Base-by-base conservation (phyloP, 2,113 vertebrate species). In the Dromiciops gliroides region DNA sequence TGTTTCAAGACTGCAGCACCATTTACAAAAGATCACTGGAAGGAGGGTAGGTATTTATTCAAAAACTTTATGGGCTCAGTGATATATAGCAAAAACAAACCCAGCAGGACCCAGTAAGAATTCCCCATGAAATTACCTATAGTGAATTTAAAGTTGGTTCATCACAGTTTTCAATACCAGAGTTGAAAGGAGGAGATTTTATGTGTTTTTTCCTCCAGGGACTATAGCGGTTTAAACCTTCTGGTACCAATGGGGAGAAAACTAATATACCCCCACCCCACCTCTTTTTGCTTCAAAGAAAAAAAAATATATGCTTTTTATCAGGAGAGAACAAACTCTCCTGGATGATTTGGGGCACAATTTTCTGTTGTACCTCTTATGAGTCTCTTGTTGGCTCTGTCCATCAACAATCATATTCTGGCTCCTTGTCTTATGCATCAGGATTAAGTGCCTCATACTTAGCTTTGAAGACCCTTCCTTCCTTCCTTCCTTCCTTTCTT, bases 11-110 rank as follows among this genome's bases (percentile, higher is more conserved):
- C 8, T 12, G 0, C 60, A 49, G 93, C 91, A 5, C 52, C 25
- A 0, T 95, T 96, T 94, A 51, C 44, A 89, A n/a, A 44, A 19
- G 60, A 47, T 89, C 50, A 48, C 88, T 95, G 48, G 22, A 16
- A 89, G 91, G 92, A 90, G 51, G 52, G 3, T 0, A 0, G 23
- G 1, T 0, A 0, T 24, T 48, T 47, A 49, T 94, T 97, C 51
- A 90, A 8, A 94, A 92, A 3, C 16, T 92, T 10, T 75, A 56
- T 26, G 96, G 91, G 50, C 37, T 89, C 5, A 8, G 10, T 53
- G 44, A 92, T 94, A 93, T 2, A 89, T 53, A 94, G 88, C 16
- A 11, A 51, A 94, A 92, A 67, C 37, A 93, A 50, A 90, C 51
- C 37, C 75, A 91, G 88, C 93, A 95, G 96, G 94, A 44, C 48